Evolutionary conservation across 2,113 vertebrate genomes (phyloP).

Genomic region (Ptilorrhoa leucosticta): DNA sequence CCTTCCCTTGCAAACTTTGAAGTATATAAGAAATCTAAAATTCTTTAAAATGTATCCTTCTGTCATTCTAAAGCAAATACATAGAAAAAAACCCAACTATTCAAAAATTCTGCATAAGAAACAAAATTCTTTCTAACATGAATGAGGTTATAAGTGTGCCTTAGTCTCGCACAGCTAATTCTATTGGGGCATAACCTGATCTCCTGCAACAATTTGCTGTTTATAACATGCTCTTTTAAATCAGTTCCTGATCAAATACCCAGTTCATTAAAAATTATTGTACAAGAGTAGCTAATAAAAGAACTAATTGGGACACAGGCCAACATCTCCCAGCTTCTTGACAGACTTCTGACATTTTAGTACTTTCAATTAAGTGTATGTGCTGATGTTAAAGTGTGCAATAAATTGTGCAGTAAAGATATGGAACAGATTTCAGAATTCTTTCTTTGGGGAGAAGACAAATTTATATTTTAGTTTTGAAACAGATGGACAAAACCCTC

Average conservation of each 20-base stretch:
- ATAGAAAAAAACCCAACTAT: neutral
- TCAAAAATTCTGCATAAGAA: neutral
- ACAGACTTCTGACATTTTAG: slow-evolving; percentile 7
- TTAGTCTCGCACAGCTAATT: neutral
- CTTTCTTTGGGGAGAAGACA: neutral
- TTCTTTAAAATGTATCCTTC: neutral
- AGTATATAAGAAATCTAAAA: neutral
- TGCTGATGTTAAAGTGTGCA: neutral
- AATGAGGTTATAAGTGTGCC: neutral
- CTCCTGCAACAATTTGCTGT: neutral
- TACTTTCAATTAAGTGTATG: neutral
- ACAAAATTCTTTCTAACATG: neutral
- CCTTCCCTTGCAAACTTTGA: neutral
- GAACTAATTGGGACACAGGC: slow-evolving; percentile 36
- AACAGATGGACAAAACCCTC: neutral
- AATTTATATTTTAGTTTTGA: neutral
- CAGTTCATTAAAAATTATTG: slow-evolving; percentile 23
- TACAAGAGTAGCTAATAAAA: slow-evolving; percentile 32
- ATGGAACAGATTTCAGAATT: neutral
- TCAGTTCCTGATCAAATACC: neutral
- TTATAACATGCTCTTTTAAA: neutral
- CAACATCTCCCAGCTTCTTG: neutral
- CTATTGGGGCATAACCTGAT: neutral
- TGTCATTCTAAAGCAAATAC: neutral
- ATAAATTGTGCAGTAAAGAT: neutral